Percentiles rank a stretch among this genome's conserved stretches.
These are phyloP conservation scores for Parnassius smintheus DNA, from an alignment of 2,888 invertebrate genomes.

Conservation along the genomic window DNA sequence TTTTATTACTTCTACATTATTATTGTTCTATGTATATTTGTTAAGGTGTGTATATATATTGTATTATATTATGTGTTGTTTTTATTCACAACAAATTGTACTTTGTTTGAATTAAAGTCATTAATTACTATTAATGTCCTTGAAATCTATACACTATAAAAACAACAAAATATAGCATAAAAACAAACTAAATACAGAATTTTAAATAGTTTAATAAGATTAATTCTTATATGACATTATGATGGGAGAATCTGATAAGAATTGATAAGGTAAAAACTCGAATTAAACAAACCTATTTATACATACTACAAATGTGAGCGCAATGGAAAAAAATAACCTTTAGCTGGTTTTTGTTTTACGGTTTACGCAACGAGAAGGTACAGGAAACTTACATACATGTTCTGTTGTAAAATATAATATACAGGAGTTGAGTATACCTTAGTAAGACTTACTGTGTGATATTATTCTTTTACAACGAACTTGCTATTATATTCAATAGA, in stretches of 20 bases:
- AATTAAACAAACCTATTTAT: constrained; percentile 1
- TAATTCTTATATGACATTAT: background rate
- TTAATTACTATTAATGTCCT: too few relatives aligned
- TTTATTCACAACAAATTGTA: too few relatives aligned
- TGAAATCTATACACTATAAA: too few relatives aligned
- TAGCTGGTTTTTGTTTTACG: constrained; percentile 8
- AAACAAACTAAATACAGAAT: background rate
- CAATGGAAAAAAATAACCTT: constrained; percentile 27
- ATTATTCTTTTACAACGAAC: constrained; percentile 32
- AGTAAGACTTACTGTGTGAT: constrained; percentile 1
- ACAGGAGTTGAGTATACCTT: constrained; percentile 8
- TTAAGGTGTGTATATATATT: too few relatives aligned
- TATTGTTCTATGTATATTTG: too few relatives aligned
- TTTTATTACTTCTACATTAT: too few relatives aligned
- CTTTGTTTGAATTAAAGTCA: too few relatives aligned
- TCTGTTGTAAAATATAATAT: constrained; percentile 3
- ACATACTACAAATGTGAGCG: background rate
- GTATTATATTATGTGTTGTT: too few relatives aligned
- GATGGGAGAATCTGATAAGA: constrained; percentile 31
- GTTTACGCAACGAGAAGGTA: constrained; percentile 23
- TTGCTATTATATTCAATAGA: constrained; percentile 51
- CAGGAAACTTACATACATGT: constrained; percentile 13
- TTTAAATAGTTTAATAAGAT: background rate
- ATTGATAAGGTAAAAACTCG: constrained; percentile 29
- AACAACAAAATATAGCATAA: background rate